A percentile compares a stretch with the other conserved stretches of the same genome.
Conservation (phyloP, 1,140 invertebrate species). For the Papilio glaucus region DNA sequence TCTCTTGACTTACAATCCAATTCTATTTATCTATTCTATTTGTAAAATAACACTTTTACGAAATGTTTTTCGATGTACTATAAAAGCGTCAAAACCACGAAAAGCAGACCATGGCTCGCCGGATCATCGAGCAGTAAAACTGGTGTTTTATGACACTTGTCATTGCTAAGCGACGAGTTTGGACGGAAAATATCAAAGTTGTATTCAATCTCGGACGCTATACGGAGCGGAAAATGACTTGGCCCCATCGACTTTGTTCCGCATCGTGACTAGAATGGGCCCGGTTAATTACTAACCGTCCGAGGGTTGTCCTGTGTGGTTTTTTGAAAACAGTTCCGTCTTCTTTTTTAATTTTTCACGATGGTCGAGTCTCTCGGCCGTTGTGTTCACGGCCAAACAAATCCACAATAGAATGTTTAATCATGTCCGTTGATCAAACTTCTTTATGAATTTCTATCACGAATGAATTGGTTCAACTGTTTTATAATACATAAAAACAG, state of each 20-base stretch:
- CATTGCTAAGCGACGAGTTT: conserved; percentile 30
- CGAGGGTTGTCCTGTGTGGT: conserved; percentile 30
- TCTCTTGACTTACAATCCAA: too few relatives aligned
- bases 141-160: conserved; percentile 41
- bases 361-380: conserved; percentile 3
- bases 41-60: background rate
- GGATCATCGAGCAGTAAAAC: conserved; percentile 39
- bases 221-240: conserved; percentile 46
- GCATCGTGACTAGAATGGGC: conserved; percentile 38
- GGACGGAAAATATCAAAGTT: conserved; percentile 44
- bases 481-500: too few relatives aligned
- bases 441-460: background rate
- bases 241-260: conserved; percentile 36
- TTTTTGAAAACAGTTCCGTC: conserved; percentile 30
- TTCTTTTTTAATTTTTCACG: conserved; percentile 24
- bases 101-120: conserved; percentile 9
- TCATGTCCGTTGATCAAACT: background rate
- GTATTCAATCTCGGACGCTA: conserved; percentile 44
- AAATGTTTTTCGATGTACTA: background rate
- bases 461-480: too few relatives aligned
- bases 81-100: background rate
- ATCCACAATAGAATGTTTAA: conserved; percentile 26
- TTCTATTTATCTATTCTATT: background rate
- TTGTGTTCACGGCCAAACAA: background rate
- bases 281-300: conserved; percentile 33